Evolutionary conservation across 2,113 vertebrate species (phyloP), one percentile per base, ranked within the genome.

Genomic region (Gymnogyps californianus): DNA sequence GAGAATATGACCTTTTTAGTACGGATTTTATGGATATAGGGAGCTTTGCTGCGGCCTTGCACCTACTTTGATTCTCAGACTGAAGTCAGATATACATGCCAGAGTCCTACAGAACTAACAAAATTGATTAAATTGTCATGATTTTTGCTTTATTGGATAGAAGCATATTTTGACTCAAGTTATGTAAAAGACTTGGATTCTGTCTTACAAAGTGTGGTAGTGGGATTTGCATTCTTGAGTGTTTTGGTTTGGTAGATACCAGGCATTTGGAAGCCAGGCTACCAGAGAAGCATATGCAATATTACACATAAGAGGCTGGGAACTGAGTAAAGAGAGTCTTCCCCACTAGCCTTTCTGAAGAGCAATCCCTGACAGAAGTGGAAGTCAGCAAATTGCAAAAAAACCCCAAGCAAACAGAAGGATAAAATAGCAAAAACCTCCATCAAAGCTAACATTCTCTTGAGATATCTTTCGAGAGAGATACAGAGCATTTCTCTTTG

Each of bases 31-130:
- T 44, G 11, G 6, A 15, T 44, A 11, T 13, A 65, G 2, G 7
- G 4, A 62, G 18, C 16, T 77, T 69, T 36, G 17, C 36, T 61
- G 6, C 0, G 0, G 22, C 5, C 5, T 59, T 61, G 3, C 67
- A 28, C 9, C 32, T 74, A 32, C 5, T 61, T 88, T 77, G 19
- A 42, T 89, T 86, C 31, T 61, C 40, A 32, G 26, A 16, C 5
- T 34, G 46, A 70, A 85, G 25, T 18, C 13, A 29, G 24, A 32
- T 21, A 38, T 25, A 25, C 2, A 5, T 12, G 7, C 2, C 2
- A 4, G 24, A 67, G 15, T 55, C 13, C 34, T 66, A 58, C 10
- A 71, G 36, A 20, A 64, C 18, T 47, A 51, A 26, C 0, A 52
- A 58, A 87, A 87, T 16, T 46, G 6, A 28, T 22, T 8, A 59